Base-by-base conservation (phyloP, 2,888 invertebrate species). In the Tipula lateralis region DNA sequence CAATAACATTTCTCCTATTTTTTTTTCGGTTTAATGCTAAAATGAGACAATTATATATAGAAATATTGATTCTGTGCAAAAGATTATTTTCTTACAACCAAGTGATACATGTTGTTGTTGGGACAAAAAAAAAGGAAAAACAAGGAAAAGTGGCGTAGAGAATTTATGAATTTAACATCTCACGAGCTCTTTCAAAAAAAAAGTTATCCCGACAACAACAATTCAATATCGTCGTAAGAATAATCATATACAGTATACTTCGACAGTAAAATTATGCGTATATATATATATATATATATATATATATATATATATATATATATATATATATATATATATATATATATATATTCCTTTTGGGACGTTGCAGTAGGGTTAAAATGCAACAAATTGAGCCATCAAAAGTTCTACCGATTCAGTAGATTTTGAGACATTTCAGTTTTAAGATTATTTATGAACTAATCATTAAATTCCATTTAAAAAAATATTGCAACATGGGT, bases 1-100 rank as follows among this genome's bases (percentile, higher is more conserved):
- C 19, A 66, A 66, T 66, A 24, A 66, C 66, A 66, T 66, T 66
- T 66, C 66, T 66, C 66, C 66, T 66, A 66, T 66, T 66, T 66
- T 44, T 44, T 16, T 44, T 66, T 24, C 9, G 24, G 66, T 66
- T 66, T 66, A n/a, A 13, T 66, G 24, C 66, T 66, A 66, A 66
- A 66, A 66, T 9, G 66, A 66, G 66, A 66, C 24, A 24, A 16
- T 44, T 44, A 44, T 44, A 32, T 32, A 44, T 44, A 6, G 16
- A 7, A 66, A 66, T 66, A 66, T 66, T 66, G 66, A 66, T 66
- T 66, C 66, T 66, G 66, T 66, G 66, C 66, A 66, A 19, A 66
- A 66, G 66, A 66, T 66, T 66, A 66, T 66, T 66, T 66, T 66
- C 66, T 66, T 66, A 24, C 24, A 24, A 44, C 3, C 24, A 66